Evolutionary conservation across 1,140 invertebrate species (phyloP), one percentile per base, ranked within the genome.

Genomic region (Chironomus striatipennis): DNA sequence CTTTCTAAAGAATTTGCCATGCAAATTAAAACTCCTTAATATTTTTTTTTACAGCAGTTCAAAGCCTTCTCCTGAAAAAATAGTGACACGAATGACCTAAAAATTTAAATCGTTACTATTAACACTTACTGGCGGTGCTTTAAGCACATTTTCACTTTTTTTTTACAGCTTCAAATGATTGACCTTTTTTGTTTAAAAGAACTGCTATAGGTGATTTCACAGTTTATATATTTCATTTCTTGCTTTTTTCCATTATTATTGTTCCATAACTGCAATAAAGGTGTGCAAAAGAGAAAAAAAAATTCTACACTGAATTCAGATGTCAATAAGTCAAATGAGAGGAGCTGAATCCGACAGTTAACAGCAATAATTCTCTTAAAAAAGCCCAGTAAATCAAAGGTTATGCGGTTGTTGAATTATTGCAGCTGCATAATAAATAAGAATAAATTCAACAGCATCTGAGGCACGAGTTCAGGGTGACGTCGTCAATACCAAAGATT

Each of bases 381-480:
- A 34, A 34, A n/a, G 47, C 47, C 15, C 10, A n/a, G 12, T 5
- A 57, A 57, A 57, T 57, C 47, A 57, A 57, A 57, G 47, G 47
- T 57, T 57, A 57, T 57, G 47, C n/a, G 47, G 47, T 57, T 57
- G n/a, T 57, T 57, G 47, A 57, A 57, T 57, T 57, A 57, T 57
- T 57, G 47, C 47, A 57, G 12, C 47, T 57, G 47, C 47, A 57
- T n/a, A 57, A 57, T 12, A 57, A n/a, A 57, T 57, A 34, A 34
- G 47, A 57, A 57, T 57, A n/a, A 57, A n/a, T n/a, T 12, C 12
- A 15, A 12, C 47, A 57, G n/a, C n/a, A 57, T n/a, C 12, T 57
- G 47, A 15, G 47, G 47, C 47, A 57, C 47, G 47, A 57, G 47
- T 57, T 57, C 47, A 57, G 12, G 47, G 47, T 57, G 47, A 57